Evolutionary conservation across 30 jellyfish, hydroid and myxozoan genomes (phyloP).

Genomic region (Aurelia sp.): DNA sequence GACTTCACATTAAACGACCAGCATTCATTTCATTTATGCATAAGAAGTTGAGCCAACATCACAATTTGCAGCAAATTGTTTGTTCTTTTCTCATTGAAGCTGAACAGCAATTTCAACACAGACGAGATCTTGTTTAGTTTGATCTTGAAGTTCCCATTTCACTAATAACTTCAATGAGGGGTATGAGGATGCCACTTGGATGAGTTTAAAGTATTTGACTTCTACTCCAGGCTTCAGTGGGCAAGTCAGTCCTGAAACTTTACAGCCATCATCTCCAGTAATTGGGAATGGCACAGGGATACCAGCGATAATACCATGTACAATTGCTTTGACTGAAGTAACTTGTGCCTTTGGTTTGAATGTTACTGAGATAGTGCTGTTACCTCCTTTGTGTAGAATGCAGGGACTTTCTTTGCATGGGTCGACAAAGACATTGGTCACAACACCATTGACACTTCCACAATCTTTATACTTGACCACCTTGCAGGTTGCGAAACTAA

Average conservation of each 20-base stretch:
- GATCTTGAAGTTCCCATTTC: conserved; percentile 63
- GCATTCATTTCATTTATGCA: no score
- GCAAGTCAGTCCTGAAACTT: conserved; percentile 56
- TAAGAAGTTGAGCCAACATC: no score
- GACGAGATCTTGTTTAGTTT: conserved; percentile 38
- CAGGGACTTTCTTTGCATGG: conserved; percentile 29
- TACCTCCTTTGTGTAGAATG: conserved; percentile 38
- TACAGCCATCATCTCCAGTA: conserved; percentile 61
- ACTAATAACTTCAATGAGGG: conserved; percentile 60
- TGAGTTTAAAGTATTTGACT: conserved; percentile 8
- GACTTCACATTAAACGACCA: no score
- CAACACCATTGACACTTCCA: conserved; percentile 31
- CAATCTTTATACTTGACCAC: conserved; percentile 44
- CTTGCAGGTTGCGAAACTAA: conserved; percentile 11
- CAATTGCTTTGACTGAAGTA: conserved; percentile 39
- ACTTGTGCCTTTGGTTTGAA: conserved; percentile 32
- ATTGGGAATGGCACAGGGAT: conserved; percentile 69
- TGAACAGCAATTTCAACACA: conserved; percentile 68
- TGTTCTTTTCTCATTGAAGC: background rate
- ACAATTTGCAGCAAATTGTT: no score
- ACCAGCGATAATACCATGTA: conserved; percentile 75
- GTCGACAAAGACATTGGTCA: conserved; percentile 33
- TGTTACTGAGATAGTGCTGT: conserved; percentile 48
- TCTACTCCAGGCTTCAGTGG: conserved; percentile 47
- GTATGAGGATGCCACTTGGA: conserved; percentile 10